These are phyloP conservation scores for Acrobasis suavella DNA, from an alignment of 2,888 invertebrate species.

Conservation along the genomic window DNA sequence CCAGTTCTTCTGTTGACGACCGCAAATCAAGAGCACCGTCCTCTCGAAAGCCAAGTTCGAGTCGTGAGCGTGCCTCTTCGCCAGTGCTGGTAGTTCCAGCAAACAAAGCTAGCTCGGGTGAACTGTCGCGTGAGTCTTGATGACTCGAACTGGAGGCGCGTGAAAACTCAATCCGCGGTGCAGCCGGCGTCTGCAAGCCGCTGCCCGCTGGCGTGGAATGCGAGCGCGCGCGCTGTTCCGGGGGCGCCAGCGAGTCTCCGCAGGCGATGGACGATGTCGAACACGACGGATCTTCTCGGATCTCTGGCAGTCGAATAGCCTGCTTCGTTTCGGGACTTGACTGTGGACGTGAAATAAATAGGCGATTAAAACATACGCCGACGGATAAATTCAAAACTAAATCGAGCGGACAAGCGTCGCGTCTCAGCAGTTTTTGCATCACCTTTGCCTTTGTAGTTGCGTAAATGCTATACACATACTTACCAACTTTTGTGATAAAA, in stretches of 20 bases:
- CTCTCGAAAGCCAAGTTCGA: constrained; percentile 84
- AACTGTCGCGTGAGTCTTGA: constrained; percentile 92
- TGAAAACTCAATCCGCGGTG: constrained; percentile 94
- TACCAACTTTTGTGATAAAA: too few relatives aligned
- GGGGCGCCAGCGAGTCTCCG: constrained; percentile 46
- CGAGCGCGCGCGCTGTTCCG: constrained; percentile 68
- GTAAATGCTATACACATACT: not conserved
- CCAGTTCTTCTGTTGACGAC: constrained; percentile 94
- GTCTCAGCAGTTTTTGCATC: constrained; percentile 2
- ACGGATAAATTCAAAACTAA: not conserved
- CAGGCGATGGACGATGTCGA: constrained; percentile 39
- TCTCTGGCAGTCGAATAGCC: constrained; percentile 80
- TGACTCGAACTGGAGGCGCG: constrained; percentile 94
- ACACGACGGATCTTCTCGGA: constrained; percentile 73
- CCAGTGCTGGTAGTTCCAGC: constrained; percentile 66
- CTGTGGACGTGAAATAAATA: constrained; percentile 51
- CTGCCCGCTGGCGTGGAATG: constrained; percentile 64
- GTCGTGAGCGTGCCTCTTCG: constrained; percentile 50
- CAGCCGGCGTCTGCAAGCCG: constrained; percentile 84
- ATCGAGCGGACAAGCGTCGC: constrained; percentile 3
- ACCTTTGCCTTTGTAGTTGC: not conserved
- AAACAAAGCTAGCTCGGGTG: constrained; percentile 92
- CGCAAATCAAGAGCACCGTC: constrained; percentile 93
- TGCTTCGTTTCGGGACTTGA: constrained; percentile 83
- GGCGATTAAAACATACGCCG: not conserved